Evolutionary conservation across 2,797 vertebrate genomes (phyloP).

Genomic region (Adelosebastes latens): DNA sequence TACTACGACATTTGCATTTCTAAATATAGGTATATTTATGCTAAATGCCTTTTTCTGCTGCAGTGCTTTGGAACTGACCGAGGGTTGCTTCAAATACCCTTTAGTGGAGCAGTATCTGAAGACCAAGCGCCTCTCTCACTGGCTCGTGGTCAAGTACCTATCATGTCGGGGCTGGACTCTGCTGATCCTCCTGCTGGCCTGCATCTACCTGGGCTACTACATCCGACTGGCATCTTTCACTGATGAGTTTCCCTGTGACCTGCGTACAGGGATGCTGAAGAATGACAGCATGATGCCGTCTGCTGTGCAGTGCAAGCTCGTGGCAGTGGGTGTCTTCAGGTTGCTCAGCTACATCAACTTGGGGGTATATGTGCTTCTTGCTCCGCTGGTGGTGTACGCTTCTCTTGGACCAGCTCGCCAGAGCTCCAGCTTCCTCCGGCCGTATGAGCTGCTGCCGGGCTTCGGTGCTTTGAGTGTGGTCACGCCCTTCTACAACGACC

Average conservation of each 20-base stretch:
- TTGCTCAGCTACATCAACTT: slow-evolving; percentile 94
- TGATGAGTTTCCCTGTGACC: slow-evolving; percentile 92
- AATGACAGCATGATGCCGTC: slow-evolving; percentile 86
- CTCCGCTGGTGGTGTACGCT: slow-evolving; percentile 86
- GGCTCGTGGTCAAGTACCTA: slow-evolving; percentile 88
- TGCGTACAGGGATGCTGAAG: slow-evolving; percentile 89
- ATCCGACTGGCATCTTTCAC: slow-evolving; percentile 89
- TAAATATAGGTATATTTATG: background rate
- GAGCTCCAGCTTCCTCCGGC: slow-evolving; percentile 86
- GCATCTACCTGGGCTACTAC: slow-evolving; percentile 92
- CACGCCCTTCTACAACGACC: slow-evolving; percentile 88
- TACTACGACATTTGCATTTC: background rate
- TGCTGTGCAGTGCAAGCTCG: slow-evolving; percentile 92
- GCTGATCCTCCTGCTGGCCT: slow-evolving; percentile 84
- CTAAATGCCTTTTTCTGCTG: slow-evolving; percentile 11
- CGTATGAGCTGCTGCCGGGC: slow-evolving; percentile 92
- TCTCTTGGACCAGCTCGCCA: slow-evolving; percentile 87
- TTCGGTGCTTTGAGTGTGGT: slow-evolving; percentile 87
- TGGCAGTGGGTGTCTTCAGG: slow-evolving; percentile 92
- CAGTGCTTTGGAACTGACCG: slow-evolving; percentile 89
- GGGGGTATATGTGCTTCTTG: slow-evolving; percentile 86
- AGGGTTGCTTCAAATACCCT: slow-evolving; percentile 92
- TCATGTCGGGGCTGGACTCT: slow-evolving; percentile 87
- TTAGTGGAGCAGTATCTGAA: slow-evolving; percentile 96
- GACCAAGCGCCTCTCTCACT: slow-evolving; percentile 86